Evolutionary conservation across 2,113 vertebrate genomes (phyloP).

Genomic region (Diadophis punctatus): DNA sequence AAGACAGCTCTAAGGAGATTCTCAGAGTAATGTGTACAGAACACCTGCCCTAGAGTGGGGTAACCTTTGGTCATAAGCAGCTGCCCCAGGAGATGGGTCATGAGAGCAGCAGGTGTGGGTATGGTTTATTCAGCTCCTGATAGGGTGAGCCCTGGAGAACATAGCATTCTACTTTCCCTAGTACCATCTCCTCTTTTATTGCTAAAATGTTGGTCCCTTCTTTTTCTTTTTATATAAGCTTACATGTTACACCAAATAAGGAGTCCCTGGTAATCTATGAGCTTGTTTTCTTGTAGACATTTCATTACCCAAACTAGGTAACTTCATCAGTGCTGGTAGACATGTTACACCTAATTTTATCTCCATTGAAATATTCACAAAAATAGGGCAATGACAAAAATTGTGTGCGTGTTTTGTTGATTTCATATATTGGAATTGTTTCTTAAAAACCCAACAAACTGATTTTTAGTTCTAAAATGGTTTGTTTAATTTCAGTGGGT

Average conservation of each 20-base stretch:
- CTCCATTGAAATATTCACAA: neutral
- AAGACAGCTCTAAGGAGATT: neutral
- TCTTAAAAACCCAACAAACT: neutral
- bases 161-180: neutral
- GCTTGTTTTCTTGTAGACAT: too few relatives aligned
- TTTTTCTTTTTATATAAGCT: neutral
- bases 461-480: neutral
- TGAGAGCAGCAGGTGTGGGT: neutral
- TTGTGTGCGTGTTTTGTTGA: too few relatives aligned
- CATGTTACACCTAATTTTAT: neutral
- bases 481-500: neutral
- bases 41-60: neutral
- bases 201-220: neutral
- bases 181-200: neutral
- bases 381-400: neutral
- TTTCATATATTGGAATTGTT: neutral
- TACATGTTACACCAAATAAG: neutral
- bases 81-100: neutral
- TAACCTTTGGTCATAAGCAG: neutral
- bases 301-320: too few relatives aligned
- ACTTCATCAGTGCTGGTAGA: too few relatives aligned
- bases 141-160: neutral
- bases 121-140: neutral
- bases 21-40: neutral
- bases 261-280: too few relatives aligned